Evolutionary conservation across 2,113 vertebrate species (phyloP).

Genomic region (Pardalotus punctatus): DNA sequence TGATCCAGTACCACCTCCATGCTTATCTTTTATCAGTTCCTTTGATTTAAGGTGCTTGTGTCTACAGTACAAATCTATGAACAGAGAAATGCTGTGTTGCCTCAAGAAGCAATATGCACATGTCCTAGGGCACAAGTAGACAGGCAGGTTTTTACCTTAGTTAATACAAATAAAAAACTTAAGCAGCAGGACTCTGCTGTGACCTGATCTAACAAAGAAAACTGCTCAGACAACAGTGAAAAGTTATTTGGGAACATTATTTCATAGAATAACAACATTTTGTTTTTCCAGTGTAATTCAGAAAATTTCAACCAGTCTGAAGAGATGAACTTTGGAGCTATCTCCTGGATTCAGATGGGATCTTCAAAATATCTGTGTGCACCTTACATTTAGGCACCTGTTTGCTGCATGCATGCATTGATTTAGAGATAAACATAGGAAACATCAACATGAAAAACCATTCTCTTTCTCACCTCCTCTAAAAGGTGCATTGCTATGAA

Average conservation of each 20-base stretch:
- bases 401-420: not conserved
- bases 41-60: not conserved
- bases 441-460: not conserved
- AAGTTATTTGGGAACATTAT: not conserved
- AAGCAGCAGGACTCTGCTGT: not conserved
- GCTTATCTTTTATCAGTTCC: not conserved
- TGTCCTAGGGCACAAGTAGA: not conserved
- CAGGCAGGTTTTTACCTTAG: not conserved
- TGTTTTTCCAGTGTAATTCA: not conserved
- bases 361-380: not conserved
- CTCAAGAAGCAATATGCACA: not conserved
- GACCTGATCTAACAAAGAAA: not conserved
- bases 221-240: not conserved
- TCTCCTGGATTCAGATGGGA: not conserved
- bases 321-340: not conserved
- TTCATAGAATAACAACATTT: not conserved
- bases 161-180: not conserved
- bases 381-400: not conserved
- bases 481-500: not conserved
- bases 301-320: not conserved
- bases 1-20: not conserved
- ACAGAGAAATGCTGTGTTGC: not conserved
- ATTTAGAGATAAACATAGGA: not conserved
- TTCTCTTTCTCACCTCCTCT: not conserved
- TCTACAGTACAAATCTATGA: not conserved